These are phyloP conservation scores for Aphelinus atriplicis DNA, from an alignment of 1,140 invertebrate genomes.

Conservation along the genomic window DNA sequence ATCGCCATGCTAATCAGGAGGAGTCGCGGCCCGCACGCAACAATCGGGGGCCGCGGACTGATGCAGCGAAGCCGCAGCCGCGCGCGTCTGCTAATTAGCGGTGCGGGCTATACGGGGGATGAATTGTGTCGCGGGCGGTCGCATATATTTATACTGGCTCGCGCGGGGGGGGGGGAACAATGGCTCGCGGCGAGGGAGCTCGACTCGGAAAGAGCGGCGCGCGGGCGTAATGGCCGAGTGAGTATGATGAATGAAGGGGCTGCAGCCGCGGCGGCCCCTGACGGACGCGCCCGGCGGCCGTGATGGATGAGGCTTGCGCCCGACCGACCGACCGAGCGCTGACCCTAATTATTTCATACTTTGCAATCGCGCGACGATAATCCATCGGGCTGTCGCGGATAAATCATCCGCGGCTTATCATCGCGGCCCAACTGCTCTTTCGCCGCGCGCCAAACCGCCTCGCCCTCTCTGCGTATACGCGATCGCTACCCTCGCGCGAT, in stretches of 20 bases:
- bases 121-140: no score
- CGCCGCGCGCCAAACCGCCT: constrained; percentile 23
- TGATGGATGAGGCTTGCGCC: constrained; percentile 31
- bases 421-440: constrained; percentile 8
- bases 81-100: no score
- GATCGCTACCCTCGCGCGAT: neutral
- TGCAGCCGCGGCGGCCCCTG: constrained; percentile 57
- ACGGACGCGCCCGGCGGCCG: constrained; percentile 44
- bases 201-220: neutral
- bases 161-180: neutral
- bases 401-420: constrained; percentile 55
- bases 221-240: constrained; percentile 58
- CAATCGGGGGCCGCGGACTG: no score
- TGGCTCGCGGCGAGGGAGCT: neutral
- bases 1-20: no score
- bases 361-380: constrained; percentile 66
- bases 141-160: neutral
- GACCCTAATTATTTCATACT: constrained; percentile 69
- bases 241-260: constrained; percentile 66
- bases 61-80: no score
- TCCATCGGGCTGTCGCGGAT: constrained; percentile 65
- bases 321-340: constrained; percentile 36
- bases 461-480: neutral
- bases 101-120: no score
- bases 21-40: no score